Percentiles rank a stretch among this genome's conserved stretches.
Conservation (phyloP, 1,140 invertebrate species). For the Procambarus clarkii region DNA sequence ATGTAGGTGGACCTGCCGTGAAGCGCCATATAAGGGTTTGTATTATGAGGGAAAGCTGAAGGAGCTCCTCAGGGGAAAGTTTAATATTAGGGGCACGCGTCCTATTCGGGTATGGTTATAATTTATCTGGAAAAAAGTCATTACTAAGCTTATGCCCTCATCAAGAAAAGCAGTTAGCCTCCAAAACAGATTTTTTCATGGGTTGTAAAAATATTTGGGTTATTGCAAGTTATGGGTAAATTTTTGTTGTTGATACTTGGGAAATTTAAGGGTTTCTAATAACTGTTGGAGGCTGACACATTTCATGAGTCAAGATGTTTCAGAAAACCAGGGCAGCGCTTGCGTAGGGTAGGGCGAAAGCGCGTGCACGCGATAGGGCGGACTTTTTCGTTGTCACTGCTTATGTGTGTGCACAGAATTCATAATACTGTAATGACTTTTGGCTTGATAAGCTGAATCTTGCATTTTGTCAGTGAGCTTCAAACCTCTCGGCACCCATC, state of each 20-base stretch:
- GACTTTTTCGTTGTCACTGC: slow-evolving; percentile 39
- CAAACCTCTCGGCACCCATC: slow-evolving; percentile 28
- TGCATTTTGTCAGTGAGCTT: background rate
- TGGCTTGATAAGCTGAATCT: background rate
- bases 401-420: slow-evolving; percentile 45
- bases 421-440: background rate
- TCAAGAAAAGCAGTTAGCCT: slow-evolving; percentile 65
- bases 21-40: slow-evolving; percentile 61
- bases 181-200: slow-evolving; percentile 50
- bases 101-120: slow-evolving; percentile 64
- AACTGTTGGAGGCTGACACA: slow-evolving; percentile 67
- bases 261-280: slow-evolving; percentile 23
- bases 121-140: slow-evolving; percentile 18
- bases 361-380: slow-evolving; percentile 65
- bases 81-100: slow-evolving; percentile 55
- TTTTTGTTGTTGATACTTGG: background rate
- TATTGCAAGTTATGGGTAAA: slow-evolving; percentile 25
- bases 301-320: slow-evolving; percentile 37
- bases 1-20: slow-evolving; percentile 61
- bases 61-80: slow-evolving; percentile 56
- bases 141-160: slow-evolving; percentile 20
- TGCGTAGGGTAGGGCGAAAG: slow-evolving; percentile 51
- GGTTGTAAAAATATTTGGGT: slow-evolving; percentile 6
- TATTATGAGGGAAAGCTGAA: slow-evolving; percentile 59
- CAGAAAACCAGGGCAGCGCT: slow-evolving; percentile 62